phyloP scores from a whole-genome alignment of 1,140 invertebrate species.

The Mactra quadrangularis region DNA sequence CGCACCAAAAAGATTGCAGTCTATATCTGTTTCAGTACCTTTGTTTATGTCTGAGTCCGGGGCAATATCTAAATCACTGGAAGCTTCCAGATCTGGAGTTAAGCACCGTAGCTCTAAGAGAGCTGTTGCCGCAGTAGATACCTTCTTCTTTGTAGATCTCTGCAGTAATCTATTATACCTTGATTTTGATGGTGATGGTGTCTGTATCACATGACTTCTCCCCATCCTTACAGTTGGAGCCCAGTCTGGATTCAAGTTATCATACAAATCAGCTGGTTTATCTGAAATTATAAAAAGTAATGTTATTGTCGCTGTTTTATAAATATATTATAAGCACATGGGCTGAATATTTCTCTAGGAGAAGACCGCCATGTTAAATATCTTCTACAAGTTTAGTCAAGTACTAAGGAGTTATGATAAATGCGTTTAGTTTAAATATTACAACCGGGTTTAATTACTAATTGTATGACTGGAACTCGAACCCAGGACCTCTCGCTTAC shows the following conservation, averaged over 20 bases:
- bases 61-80: neutral
- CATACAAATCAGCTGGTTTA: conserved; percentile 37
- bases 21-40: conserved; percentile 21
- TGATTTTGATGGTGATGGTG: conserved; percentile 10
- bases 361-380: too few relatives aligned
- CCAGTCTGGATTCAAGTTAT: conserved; percentile 33
- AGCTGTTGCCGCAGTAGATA: neutral
- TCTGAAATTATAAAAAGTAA: too few relatives aligned
- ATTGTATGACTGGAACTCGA: too few relatives aligned
- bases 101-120: conserved; percentile 26
- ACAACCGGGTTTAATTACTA: too few relatives aligned
- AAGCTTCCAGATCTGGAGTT: too few relatives aligned
- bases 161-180: neutral
- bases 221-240: conserved; percentile 38
- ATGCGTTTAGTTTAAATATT: too few relatives aligned
- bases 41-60: neutral
- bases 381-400: too few relatives aligned
- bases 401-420: too few relatives aligned
- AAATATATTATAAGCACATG: too few relatives aligned
- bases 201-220: neutral
- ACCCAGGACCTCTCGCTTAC: too few relatives aligned
- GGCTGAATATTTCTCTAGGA: too few relatives aligned
- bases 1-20: neutral
- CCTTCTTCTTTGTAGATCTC: conserved; percentile 4
- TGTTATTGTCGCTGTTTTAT: too few relatives aligned